These are phyloP conservation scores for Meloe dianella DNA, from an alignment of 2,888 invertebrate species.

Conservation along the genomic window DNA sequence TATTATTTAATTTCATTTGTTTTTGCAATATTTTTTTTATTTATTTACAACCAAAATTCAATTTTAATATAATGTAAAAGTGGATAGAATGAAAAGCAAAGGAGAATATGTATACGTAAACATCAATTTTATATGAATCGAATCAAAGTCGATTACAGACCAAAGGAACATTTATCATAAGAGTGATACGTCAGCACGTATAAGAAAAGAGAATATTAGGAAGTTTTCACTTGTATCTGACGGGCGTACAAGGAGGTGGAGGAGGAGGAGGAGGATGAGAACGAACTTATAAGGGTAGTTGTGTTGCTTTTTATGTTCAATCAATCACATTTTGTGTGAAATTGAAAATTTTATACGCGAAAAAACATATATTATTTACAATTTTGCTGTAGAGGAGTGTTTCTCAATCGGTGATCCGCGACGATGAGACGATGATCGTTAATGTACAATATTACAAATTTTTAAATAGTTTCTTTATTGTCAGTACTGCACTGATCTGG, in stretches of 20 bases:
- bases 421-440: too few species aligned
- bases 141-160: slow-evolving; percentile 56
- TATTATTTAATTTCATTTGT: neutral
- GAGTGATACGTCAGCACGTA: slow-evolving; percentile 49
- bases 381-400: neutral
- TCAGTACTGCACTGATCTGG: too few species aligned
- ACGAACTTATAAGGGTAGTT: slow-evolving; percentile 37
- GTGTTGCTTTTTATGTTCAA: slow-evolving; percentile 44
- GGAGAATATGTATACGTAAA: neutral
- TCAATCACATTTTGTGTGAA: slow-evolving; percentile 55
- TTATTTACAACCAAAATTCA: neutral
- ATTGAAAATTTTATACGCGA: slow-evolving; percentile 55
- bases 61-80: slow-evolving; percentile 2
- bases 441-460: too few species aligned
- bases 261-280: slow-evolving; percentile 12
- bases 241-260: slow-evolving; percentile 22
- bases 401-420: neutral
- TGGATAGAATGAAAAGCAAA: neutral
- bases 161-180: slow-evolving; percentile 55
- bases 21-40: neutral
- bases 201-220: slow-evolving; percentile 36
- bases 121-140: slow-evolving; percentile 50
- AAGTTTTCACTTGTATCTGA: slow-evolving; percentile 39
- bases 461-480: too few species aligned
- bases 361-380: slow-evolving; percentile 44